Evolutionary conservation across 2,888 invertebrate species (phyloP).

Genomic region (Pycnomerus fuliginosus): DNA sequence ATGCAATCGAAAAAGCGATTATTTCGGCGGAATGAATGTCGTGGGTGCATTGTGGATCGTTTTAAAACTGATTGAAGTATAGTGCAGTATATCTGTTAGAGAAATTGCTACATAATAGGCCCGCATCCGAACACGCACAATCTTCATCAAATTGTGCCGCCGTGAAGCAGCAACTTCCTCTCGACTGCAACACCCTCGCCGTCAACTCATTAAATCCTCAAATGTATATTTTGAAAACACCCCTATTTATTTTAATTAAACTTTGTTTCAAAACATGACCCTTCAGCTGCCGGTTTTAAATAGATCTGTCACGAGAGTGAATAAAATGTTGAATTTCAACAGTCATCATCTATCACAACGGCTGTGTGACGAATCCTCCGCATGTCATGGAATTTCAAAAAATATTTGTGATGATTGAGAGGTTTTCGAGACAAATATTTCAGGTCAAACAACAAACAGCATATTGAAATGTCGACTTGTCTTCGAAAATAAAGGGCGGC

Average conservation of each 20-base stretch:
- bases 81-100: constrained; percentile 38
- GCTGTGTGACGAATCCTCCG: constrained; percentile 13
- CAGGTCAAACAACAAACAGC: constrained; percentile 32
- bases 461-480: constrained; percentile 35
- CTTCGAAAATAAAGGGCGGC: constrained; percentile 23
- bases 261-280: constrained; percentile 14
- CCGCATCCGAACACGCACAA: constrained; percentile 37
- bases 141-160: constrained; percentile 20
- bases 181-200: constrained; percentile 19
- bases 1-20: constrained; percentile 5
- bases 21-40: constrained; percentile 4
- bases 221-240: constrained; percentile 33
- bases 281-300: constrained; percentile 10
- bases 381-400: constrained; percentile 13
- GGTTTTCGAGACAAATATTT: constrained; percentile 31
- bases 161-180: constrained; percentile 13
- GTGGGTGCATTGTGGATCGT: constrained; percentile 21
- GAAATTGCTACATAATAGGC: constrained; percentile 38
- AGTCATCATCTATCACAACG: constrained; percentile 8
- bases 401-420: constrained; percentile 32
- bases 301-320: constrained; percentile 15
- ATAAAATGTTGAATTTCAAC: not conserved
- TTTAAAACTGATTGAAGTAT: constrained; percentile 35
- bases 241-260: constrained; percentile 35
- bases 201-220: constrained; percentile 26